These are phyloP conservation scores for Netelia fuscicornis DNA, from an alignment of 2,888 invertebrate species.

Conservation along the genomic window DNA sequence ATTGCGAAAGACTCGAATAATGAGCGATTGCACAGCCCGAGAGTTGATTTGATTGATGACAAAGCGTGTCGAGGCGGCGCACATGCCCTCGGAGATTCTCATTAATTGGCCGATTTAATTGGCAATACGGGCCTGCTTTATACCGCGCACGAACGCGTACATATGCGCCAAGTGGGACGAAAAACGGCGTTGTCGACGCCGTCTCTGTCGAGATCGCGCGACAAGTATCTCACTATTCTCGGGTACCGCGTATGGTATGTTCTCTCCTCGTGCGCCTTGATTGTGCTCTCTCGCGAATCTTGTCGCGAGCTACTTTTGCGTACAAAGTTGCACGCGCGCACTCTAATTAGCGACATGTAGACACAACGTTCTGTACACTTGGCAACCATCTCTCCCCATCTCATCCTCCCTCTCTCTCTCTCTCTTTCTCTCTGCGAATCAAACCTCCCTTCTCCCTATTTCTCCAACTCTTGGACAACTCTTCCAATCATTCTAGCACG, in stretches of 20 bases:
- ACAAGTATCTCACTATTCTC: background rate
- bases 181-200: background rate
- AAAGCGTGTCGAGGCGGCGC: constrained; percentile 22
- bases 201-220: background rate
- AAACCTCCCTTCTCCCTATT: too few relatives aligned
- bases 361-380: constrained; percentile 16
- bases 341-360: constrained; percentile 55
- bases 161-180: constrained; percentile 13
- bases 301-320: constrained; percentile 4
- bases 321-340: constrained; percentile 60
- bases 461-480: constrained; percentile 33
- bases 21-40: constrained; percentile 44
- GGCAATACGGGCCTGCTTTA: constrained; percentile 35
- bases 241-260: too few relatives aligned
- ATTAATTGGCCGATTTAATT: constrained; percentile 64
- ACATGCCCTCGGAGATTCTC: constrained; percentile 43
- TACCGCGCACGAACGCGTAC: background rate
- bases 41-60: constrained; percentile 55
- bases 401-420: background rate
- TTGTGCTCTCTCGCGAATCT: constrained; percentile 33
- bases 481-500: constrained; percentile 40
- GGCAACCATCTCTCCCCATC: background rate
- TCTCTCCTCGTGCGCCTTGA: background rate
- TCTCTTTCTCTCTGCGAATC: background rate
- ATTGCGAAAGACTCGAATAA: constrained; percentile 38